Evolutionary conservation across 2,113 vertebrate genomes (phyloP).

Genomic region (Morone saxatilis): DNA sequence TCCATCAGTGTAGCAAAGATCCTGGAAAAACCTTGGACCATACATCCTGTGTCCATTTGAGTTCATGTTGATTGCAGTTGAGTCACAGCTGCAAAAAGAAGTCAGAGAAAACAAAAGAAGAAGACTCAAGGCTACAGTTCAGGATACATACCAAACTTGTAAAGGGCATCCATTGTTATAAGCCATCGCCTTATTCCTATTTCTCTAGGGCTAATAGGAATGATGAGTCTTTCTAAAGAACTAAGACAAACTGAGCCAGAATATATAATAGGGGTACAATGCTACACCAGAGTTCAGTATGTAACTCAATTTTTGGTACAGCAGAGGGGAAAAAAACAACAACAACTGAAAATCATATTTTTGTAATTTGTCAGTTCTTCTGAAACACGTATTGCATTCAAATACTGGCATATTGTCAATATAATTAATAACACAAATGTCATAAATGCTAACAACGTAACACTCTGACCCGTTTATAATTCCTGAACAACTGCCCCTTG

Average conservation of each 20-base stretch:
- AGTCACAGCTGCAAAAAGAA: conserved; percentile 15
- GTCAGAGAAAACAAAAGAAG: conserved; percentile 7
- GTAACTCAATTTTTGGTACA: too few relatives aligned
- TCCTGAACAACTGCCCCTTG: too few relatives aligned
- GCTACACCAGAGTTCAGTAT: too few relatives aligned
- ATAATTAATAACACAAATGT: too few relatives aligned
- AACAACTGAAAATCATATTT: too few relatives aligned
- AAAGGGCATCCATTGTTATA: conserved; percentile 16
- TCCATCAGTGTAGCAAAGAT: conserved; percentile 59
- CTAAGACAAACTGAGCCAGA: conserved; percentile 10
- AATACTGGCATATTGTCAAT: too few relatives aligned
- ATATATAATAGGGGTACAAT: background rate
- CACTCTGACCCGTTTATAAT: too few relatives aligned
- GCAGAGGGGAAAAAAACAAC: too few relatives aligned
- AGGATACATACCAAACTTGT: conserved; percentile 6
- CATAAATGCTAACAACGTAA: too few relatives aligned
- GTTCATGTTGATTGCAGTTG: conserved; percentile 13
- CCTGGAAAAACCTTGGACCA: conserved; percentile 47
- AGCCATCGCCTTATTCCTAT: conserved; percentile 4
- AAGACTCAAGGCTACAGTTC: background rate
- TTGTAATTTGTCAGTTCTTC: too few relatives aligned
- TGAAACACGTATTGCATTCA: too few relatives aligned
- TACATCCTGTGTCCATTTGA: conserved; percentile 56
- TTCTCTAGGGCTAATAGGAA: conserved; percentile 20
- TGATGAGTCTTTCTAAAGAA: conserved; percentile 28